phyloP scores from a whole-genome alignment of 2,797 vertebrate species.

The Anniella stebbinsi region DNA sequence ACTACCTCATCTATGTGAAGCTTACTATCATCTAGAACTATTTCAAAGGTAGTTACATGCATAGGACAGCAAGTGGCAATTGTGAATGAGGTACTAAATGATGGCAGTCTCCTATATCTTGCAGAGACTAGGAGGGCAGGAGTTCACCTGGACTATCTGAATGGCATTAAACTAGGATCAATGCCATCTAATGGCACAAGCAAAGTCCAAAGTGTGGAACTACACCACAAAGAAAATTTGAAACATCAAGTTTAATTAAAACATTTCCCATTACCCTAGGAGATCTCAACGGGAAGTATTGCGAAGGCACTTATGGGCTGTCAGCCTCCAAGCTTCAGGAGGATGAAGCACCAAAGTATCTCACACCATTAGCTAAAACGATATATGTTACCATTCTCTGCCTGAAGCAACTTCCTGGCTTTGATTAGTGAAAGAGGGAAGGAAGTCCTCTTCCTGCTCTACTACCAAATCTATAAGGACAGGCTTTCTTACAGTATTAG shows the following conservation, averaged over 20 bases:
- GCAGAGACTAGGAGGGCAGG: background rate
- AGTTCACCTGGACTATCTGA: background rate
- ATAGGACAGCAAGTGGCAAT: background rate
- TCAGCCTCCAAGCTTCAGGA: slow-evolving; percentile 27
- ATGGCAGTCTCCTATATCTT: background rate
- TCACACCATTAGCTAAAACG: slow-evolving; percentile 14
- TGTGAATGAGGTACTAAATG: background rate
- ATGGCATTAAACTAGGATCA: background rate
- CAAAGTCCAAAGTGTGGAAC: background rate
- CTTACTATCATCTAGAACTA: background rate
- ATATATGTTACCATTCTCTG: background rate
- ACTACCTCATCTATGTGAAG: background rate
- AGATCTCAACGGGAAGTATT: slow-evolving; percentile 49
- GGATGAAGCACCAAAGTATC: background rate
- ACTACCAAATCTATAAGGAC: slow-evolving; percentile 1
- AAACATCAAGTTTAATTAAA: background rate
- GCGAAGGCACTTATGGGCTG: slow-evolving; percentile 77
- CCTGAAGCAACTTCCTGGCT: background rate
- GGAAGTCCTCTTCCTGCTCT: background rate
- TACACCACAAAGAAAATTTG: background rate
- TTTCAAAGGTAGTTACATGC: background rate
- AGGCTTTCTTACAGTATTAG: background rate
- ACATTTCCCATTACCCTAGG: slow-evolving; percentile 57
- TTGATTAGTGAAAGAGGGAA: background rate
- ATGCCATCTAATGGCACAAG: background rate